Percentiles rank a stretch among this genome's conserved stretches.
These are phyloP conservation scores for Ia io DNA, from an alignment of 2,113 vertebrate genomes.

Conservation along the genomic window DNA sequence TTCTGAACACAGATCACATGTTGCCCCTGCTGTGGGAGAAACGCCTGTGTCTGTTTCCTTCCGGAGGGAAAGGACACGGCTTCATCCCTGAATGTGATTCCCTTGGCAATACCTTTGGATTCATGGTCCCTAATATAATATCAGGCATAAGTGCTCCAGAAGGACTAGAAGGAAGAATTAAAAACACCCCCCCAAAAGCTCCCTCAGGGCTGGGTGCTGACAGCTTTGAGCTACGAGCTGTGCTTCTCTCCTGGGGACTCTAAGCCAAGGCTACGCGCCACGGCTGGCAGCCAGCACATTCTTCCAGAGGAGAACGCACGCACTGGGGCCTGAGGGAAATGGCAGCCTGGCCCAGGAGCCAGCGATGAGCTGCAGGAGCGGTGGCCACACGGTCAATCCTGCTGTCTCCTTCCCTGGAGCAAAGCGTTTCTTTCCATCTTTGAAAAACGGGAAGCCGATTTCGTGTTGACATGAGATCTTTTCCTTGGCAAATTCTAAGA, in stretches of 20 bases:
- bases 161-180: background rate
- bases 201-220: background rate
- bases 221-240: background rate
- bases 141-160: background rate
- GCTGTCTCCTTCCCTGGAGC: background rate
- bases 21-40: background rate
- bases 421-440: slow-evolving; percentile 3
- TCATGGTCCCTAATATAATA: background rate
- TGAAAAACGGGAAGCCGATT: background rate
- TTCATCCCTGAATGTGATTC: background rate
- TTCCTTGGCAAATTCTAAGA: slow-evolving; percentile 34
- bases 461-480: background rate
- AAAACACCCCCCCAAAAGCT: background rate
- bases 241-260: background rate
- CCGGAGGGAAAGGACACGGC: background rate
- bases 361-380: background rate
- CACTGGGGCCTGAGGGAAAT: background rate
- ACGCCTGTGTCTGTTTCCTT: background rate
- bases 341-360: background rate
- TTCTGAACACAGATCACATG: background rate
- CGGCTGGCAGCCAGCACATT: background rate
- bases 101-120: background rate
- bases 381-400: background rate
- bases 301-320: background rate
- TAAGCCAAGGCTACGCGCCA: background rate